Evolutionary conservation across 2,888 invertebrate species (phyloP), one percentile per base, ranked within the genome.

Genomic region (Prosapia bicincta): DNA sequence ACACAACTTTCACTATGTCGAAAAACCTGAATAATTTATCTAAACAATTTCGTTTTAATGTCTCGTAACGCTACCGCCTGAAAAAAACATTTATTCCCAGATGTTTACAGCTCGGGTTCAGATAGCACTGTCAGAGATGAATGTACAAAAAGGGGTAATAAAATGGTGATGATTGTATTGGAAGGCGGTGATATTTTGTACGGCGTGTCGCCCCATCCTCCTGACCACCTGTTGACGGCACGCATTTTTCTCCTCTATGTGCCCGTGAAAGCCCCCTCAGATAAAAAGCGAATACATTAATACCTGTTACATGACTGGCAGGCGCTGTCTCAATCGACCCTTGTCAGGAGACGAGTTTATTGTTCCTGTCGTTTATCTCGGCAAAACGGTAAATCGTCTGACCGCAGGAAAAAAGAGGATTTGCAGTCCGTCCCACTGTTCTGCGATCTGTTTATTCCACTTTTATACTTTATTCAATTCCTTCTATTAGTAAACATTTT

Each of bases 201-300:
- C n/a, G n/a, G n/a, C n/a, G n/a, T n/a, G n/a, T n/a, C 54, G 20
- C 54, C 54, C 20, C 54, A 54, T 54, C 54, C 54, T 9, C 54
- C 20, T 20, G 20, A 20, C 54, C 54, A 54, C 54, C 54, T 54
- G 54, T 54, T 54, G 54, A 20, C 3, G 20, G 54, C 54, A 20
- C 54, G 54, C 20, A 54, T 54, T 54, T 54, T 54, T 54, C 54
- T 54, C 54, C 20, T 54, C 54, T 54, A 54, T 54, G 54, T 54
- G 54, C 54, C 54, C 13, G n/a, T 20, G 6, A n/a, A n/a, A n/a
- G n/a, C n/a, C n/a, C n/a, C n/a, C n/a, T n/a, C n/a, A n/a, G n/a
- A n/a, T n/a, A n/a, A n/a, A n/a, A n/a, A n/a, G n/a, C 54, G 54
- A 54, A 54, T 54, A 54, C 54, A 54, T 54, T 54, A 54, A 54